Evolutionary conservation across 1,140 invertebrate species (phyloP).

Genomic region (Musca vetustissima): DNA sequence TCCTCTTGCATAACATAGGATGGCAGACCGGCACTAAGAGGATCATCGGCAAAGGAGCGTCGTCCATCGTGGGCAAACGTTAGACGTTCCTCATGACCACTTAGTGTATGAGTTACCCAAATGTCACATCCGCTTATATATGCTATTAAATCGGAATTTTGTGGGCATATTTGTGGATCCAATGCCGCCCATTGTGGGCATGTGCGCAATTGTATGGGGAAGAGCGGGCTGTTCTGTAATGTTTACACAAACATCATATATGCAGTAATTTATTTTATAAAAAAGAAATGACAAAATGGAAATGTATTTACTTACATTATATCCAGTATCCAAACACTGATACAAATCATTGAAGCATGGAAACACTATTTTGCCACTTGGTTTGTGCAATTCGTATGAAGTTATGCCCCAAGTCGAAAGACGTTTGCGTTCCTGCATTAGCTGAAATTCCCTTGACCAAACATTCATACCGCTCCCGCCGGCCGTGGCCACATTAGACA

Average conservation of each 20-base stretch:
- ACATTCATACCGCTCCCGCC: constrained; percentile 54
- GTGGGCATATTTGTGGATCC: constrained; percentile 89
- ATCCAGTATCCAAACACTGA: constrained; percentile 74
- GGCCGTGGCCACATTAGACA: constrained; percentile 62
- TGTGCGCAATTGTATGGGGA: constrained; percentile 72
- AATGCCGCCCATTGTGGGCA: constrained; percentile 69
- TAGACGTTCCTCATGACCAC: constrained; percentile 71
- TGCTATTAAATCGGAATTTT: constrained; percentile 82
- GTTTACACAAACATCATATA: no score
- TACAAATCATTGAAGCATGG: constrained; percentile 84
- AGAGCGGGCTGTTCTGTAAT: constrained; percentile 68
- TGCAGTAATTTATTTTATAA: no score
- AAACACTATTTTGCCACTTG: constrained; percentile 84
- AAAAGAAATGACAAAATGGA: neutral
- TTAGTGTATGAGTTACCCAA: constrained; percentile 80
- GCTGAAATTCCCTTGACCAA: constrained; percentile 81
- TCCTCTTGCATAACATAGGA: constrained; percentile 99
- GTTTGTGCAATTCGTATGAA: constrained; percentile 83
- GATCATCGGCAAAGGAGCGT: constrained; percentile 73
- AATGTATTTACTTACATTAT: constrained; percentile 59
- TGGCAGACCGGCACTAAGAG: constrained; percentile 86
- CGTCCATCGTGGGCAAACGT: constrained; percentile 82
- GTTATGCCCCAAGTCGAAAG: constrained; percentile 91
- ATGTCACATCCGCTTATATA: constrained; percentile 90
- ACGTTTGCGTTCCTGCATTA: constrained; percentile 87